These are phyloP conservation scores for Sebastes taczanowskii DNA, from an alignment of 2,797 vertebrate species.

Conservation along the genomic window DNA sequence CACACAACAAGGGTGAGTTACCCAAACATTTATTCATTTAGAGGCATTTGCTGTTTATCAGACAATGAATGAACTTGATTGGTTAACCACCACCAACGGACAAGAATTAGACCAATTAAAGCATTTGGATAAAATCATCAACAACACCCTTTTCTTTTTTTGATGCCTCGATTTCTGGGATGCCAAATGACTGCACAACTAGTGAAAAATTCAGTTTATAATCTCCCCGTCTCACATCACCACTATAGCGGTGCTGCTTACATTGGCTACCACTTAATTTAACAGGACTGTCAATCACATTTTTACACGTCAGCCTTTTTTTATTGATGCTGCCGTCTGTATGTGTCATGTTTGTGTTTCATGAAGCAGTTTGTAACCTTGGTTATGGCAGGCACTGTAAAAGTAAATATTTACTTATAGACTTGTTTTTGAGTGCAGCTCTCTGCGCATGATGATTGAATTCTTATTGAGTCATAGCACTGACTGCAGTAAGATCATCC, in stretches of 20 bases:
- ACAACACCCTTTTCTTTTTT: neutral
- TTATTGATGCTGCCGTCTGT: neutral
- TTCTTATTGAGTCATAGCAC: neutral
- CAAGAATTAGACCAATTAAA: neutral
- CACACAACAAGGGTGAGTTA: constrained; percentile 84
- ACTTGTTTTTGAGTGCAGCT: neutral
- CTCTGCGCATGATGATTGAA: neutral
- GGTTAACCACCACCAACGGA: neutral
- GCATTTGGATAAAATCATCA: neutral
- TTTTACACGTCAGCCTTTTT: neutral
- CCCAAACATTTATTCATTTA: neutral
- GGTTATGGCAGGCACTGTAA: neutral
- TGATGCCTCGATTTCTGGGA: neutral
- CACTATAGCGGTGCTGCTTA: neutral
- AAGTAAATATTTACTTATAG: neutral
- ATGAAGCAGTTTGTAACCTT: neutral
- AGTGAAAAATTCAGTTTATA: neutral
- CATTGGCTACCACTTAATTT: neutral
- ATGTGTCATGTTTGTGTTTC: neutral
- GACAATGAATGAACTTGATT: neutral
- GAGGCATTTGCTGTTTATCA: neutral
- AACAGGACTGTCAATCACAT: neutral
- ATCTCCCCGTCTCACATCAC: neutral
- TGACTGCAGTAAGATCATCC: neutral
- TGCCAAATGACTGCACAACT: neutral